Evolutionary conservation across 2,797 vertebrate genomes (phyloP).

Genomic region (Fratercula arctica): DNA sequence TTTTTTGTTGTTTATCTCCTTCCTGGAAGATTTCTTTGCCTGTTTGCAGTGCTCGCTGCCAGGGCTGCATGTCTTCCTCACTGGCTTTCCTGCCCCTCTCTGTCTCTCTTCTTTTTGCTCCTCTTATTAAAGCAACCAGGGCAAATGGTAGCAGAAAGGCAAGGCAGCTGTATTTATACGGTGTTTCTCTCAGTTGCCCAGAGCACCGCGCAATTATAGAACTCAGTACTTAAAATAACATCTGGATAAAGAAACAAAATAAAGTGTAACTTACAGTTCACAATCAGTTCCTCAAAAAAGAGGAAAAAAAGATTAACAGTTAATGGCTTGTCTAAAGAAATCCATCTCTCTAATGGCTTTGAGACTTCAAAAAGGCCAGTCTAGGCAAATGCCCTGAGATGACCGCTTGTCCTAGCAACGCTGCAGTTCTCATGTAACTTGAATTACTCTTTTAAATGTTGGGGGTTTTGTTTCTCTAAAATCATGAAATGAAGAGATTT

Average conservation of each 20-base stretch:
- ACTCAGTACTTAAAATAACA: slow-evolving; percentile 41
- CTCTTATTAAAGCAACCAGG: not conserved
- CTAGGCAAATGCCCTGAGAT: not conserved
- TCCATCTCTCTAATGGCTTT: slow-evolving; percentile 1
- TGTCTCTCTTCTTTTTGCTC: not conserved
- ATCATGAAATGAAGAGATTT: not conserved
- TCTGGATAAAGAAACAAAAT: slow-evolving; percentile 4
- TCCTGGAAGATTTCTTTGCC: not conserved
- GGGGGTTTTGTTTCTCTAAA: not conserved
- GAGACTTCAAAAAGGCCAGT: not conserved
- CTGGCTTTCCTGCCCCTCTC: not conserved
- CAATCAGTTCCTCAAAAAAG: not conserved
- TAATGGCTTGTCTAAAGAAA: slow-evolving; percentile 10
- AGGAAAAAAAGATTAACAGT: not conserved
- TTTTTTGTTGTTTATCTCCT: not conserved
- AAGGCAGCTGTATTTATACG: not conserved
- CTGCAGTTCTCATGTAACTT: not conserved
- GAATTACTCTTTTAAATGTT: not conserved
- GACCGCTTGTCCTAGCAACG: not conserved
- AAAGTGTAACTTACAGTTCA: slow-evolving; percentile 8
- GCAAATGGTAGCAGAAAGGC: not conserved
- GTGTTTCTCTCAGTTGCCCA: not conserved
- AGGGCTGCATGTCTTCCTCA: not conserved
- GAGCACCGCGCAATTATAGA: slow-evolving; percentile 5
- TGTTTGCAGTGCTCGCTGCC: not conserved